These are phyloP conservation scores for Cynodonichthys magdalenae DNA, from an alignment of 2,797 vertebrate genomes.

Conservation along the genomic window DNA sequence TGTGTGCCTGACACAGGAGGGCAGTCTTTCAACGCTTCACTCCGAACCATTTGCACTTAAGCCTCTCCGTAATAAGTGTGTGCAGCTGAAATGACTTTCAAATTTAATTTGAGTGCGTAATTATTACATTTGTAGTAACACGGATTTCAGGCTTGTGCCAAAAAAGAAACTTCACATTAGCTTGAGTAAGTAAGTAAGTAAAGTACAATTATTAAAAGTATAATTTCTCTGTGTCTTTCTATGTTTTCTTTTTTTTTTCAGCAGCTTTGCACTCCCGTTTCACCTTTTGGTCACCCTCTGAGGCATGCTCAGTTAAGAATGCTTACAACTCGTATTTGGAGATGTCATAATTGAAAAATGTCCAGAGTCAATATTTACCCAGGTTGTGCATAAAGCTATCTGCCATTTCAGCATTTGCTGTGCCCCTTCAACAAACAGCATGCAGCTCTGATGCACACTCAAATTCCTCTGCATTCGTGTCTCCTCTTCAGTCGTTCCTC, in stretches of 20 bases:
- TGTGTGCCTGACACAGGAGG: slow-evolving; percentile 72
- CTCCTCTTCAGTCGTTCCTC: not conserved
- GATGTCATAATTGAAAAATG: slow-evolving; percentile 27
- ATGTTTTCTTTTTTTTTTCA: not conserved
- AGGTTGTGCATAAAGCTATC: slow-evolving; percentile 49
- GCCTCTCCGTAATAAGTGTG: not conserved
- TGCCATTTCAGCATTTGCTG: slow-evolving; percentile 48
- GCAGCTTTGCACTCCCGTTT: not conserved
- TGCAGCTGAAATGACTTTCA: slow-evolving; percentile 5
- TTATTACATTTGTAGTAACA: not conserved
- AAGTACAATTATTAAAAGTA: no score
- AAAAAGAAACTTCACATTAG: not conserved
- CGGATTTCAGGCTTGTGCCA: not conserved
- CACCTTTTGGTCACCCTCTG: slow-evolving; percentile 17
- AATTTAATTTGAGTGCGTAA: not conserved
- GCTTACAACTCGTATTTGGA: slow-evolving; percentile 17
- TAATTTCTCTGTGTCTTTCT: not conserved
- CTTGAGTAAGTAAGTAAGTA: no score
- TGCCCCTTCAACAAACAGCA: slow-evolving; percentile 53
- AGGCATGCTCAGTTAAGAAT: slow-evolving; percentile 14
- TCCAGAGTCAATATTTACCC: slow-evolving; percentile 63
- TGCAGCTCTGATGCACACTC: slow-evolving; percentile 27
- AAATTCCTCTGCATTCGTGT: slow-evolving; percentile 24
- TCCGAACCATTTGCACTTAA: slow-evolving; percentile 9
- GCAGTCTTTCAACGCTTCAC: slow-evolving; percentile 69